Evolutionary conservation across 1,140 invertebrate species (phyloP).

Genomic region (Brachionus angularis): DNA sequence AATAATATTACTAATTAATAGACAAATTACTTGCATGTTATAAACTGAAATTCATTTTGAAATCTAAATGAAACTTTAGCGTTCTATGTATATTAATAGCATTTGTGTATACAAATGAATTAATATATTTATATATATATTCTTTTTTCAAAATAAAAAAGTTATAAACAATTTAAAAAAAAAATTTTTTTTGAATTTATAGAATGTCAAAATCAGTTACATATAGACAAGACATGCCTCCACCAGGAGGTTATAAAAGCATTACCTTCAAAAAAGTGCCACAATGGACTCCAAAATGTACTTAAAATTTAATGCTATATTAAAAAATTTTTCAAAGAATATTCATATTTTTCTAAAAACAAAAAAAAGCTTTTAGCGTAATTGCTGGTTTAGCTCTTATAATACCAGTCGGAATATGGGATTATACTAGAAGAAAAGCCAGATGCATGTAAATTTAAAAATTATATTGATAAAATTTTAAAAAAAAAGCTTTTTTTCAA

Average conservation of each 20-base stretch:
- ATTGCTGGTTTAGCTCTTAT: neutral
- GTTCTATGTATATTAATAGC: too few species aligned
- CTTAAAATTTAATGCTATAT: too few species aligned
- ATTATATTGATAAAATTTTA: too few species aligned
- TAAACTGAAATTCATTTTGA: too few species aligned
- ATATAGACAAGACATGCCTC: conserved; percentile 44
- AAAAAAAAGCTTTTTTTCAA: too few species aligned
- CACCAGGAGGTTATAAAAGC: conserved; percentile 26
- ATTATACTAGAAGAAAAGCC: conserved; percentile 15
- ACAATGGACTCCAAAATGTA: conserved; percentile 33
- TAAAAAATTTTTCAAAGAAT: neutral
- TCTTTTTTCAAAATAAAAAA: too few species aligned
- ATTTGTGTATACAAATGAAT: too few species aligned
- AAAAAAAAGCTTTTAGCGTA: neutral
- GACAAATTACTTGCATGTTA: too few species aligned
- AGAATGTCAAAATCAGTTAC: conserved; percentile 16
- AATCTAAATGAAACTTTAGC: too few species aligned
- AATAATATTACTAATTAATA: too few species aligned
- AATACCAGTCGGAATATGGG: conserved; percentile 40
- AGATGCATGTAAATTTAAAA: neutral
- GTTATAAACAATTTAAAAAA: too few species aligned
- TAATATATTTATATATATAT: too few species aligned
- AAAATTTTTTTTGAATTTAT: neutral
- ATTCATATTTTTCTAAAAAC: neutral
- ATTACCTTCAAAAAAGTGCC: conserved; percentile 31